These are phyloP conservation scores for Catharus minimus DNA, from an alignment of 2,113 vertebrate species.

Conservation along the genomic window DNA sequence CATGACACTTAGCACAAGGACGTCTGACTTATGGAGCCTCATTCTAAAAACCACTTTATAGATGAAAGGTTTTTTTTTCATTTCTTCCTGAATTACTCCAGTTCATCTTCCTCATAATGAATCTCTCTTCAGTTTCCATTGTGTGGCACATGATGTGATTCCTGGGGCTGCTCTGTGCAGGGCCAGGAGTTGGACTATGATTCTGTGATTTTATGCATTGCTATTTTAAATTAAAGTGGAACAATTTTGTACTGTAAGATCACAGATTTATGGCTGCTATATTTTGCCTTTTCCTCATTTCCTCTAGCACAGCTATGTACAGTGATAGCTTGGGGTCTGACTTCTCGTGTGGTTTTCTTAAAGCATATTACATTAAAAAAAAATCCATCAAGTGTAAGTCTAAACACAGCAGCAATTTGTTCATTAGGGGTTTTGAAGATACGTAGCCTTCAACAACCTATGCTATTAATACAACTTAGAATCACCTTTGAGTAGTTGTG, in stretches of 20 bases:
- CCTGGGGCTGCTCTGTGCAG: not conserved
- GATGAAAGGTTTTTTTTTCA: not conserved
- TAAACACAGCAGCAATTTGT: not conserved
- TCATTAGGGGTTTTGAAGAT: not conserved
- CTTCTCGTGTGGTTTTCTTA: not conserved
- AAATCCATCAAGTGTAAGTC: not conserved
- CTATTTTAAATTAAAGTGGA: constrained; percentile 11
- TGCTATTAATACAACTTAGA: not conserved
- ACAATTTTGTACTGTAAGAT: not conserved
- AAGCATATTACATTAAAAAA: not conserved
- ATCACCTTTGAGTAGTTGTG: not conserved
- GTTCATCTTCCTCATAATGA: not conserved
- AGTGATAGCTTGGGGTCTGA: not conserved
- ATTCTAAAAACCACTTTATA: constrained; percentile 8
- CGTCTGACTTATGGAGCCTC: not conserved
- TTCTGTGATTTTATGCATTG: not conserved
- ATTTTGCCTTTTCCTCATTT: not conserved
- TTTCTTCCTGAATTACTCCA: not conserved
- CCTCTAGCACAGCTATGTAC: not conserved
- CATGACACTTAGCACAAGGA: not conserved
- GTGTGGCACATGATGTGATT: not conserved
- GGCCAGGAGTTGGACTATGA: not conserved
- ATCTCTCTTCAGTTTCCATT: not conserved
- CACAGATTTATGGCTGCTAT: not conserved
- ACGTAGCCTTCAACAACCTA: not conserved